Evolutionary conservation across 1,140 invertebrate genomes (phyloP), one percentile per base, ranked within the genome.

Genomic region (Zaprionus ornatus): DNA sequence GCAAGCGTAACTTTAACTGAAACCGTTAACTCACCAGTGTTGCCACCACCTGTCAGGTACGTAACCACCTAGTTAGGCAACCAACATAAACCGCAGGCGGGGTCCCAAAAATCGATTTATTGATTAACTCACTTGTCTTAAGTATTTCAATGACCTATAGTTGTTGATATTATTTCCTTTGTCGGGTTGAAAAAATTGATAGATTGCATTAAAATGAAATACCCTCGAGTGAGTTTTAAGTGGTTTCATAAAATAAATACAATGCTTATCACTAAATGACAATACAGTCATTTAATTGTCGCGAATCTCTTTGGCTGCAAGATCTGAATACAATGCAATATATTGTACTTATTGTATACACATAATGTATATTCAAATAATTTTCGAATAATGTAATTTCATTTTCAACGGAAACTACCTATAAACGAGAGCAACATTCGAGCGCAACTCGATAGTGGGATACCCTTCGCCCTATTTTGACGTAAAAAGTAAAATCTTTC

Each of bases 81-180:
- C n/a, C n/a, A n/a, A n/a, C n/a, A n/a, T n/a, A n/a, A n/a, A 6
- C 40, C 9, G 15, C 40, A 45, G n/a, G 17, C 21, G 54, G 27
- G 10, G 50, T 23, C 25, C 23, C 37, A 37, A 61, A 63, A 72
- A 35, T 40, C 2, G 70, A 66, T 66, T 60, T 37, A 69, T 48
- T 70, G 59, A 75, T 75, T 64, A 70, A 75, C 60, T 64, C 66
- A 64, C 32, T 50, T 21, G n/a, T 25, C 32, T 25, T 35, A 27
- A 61, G 35, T 57, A 27, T 55, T 40, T 76, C 54, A 59, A 64
- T 75, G 48, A 64, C 54, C 54, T 42, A 12, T 40, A 15, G 40
- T 9, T 17, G 15, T n/a, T n/a, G n/a, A n/a, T n/a, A n/a, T n/a
- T n/a, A n/a, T 45, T 45, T 15, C 15, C 40, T 45, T 45, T 45